Base-by-base conservation (phyloP, 2,113 vertebrate genomes). In the Xiphophorus couchianus region DNA sequence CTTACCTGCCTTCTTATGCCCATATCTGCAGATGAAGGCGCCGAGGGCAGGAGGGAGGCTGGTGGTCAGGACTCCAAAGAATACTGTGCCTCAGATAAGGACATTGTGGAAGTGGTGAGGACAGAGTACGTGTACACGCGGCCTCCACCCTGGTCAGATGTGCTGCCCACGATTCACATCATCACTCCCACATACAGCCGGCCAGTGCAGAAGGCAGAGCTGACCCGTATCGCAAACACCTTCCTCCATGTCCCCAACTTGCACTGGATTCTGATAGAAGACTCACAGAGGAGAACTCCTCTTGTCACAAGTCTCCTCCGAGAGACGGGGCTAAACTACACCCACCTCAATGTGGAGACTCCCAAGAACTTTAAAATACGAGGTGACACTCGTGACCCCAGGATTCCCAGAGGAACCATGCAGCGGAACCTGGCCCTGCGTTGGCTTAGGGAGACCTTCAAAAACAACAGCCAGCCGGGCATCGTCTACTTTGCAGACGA, bases 201-300 rank as follows among this genome's bases (percentile, higher is more conserved):
- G 7, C 97, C 97, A 0, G 98, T 99, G 39, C 98, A 99, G 94
- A 99, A 99, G 91, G 98, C 98, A 0, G 98, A 99, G 95, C 95
- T 99, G 70, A 99, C 97, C 0, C 94, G 98, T 37, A 82, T 99
- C 86, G 96, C 97, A 66, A 98, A 99, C 94, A 99, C 98, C 0
- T 95, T 99, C 83, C 95, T 99, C 82, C 98, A 99, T 0, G 96
- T 99, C 1, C 95, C 97, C 74, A 99, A 99, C 92, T 94, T 99
- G 80, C 98, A 99, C 95, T 99, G 98, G 98, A 97, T 99, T 91
- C 94, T 99, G 89, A 98, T 99, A 92, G 98, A 99, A 93, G 98
- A 99, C 9, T 95, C 98, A 0, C 97, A 98, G 51, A 93, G 96
- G 35, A 95, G 98, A 66, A 98, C 97, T 0, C 90, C 96, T 0